phyloP scores from a whole-genome alignment of 2,888 invertebrate species.

The Agrochola lychnidis region DNA sequence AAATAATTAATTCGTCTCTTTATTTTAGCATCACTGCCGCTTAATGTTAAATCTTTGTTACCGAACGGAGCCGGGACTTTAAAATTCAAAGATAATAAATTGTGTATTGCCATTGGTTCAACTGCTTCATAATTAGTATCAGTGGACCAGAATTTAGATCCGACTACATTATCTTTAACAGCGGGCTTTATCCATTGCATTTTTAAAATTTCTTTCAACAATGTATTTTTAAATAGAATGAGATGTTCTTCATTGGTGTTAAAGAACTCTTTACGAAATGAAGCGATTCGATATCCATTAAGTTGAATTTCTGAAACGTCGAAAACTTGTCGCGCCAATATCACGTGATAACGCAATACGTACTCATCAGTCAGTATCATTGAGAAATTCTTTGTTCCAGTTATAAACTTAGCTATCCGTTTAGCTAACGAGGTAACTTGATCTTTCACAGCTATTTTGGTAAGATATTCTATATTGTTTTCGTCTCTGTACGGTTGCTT shows the following conservation, averaged over 20 bases:
- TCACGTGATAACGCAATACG: conserved; percentile 42
- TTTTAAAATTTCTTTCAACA: conserved; percentile 25
- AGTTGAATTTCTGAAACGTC: conserved; percentile 25
- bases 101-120: too few relatives aligned
- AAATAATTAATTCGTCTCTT: conserved; percentile 4
- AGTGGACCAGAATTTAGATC: not conserved
- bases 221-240: conserved; percentile 26
- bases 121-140: too few relatives aligned
- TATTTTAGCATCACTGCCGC: conserved; percentile 20
- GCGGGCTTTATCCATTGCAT: not conserved
- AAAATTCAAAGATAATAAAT: conserved; percentile 8
- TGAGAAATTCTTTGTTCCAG: not conserved
- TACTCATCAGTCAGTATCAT: conserved; percentile 37
- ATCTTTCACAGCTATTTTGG: conserved; percentile 9
- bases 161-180: not conserved
- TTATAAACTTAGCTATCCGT: not conserved
- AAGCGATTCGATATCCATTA: conserved; percentile 23
- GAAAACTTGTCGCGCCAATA: conserved; percentile 43
- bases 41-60: conserved; percentile 51
- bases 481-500: not conserved
- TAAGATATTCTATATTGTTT: not conserved
- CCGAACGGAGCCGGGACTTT: conserved; percentile 56
- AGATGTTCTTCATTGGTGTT: conserved; percentile 21
- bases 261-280: conserved; percentile 45
- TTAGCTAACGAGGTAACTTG: conserved; percentile 38